A percentile compares a stretch with the other conserved stretches of the same genome.
Evolutionary conservation across 2,113 vertebrate species (phyloP).

Genomic region (Ptilonorhynchus violaceus): DNA sequence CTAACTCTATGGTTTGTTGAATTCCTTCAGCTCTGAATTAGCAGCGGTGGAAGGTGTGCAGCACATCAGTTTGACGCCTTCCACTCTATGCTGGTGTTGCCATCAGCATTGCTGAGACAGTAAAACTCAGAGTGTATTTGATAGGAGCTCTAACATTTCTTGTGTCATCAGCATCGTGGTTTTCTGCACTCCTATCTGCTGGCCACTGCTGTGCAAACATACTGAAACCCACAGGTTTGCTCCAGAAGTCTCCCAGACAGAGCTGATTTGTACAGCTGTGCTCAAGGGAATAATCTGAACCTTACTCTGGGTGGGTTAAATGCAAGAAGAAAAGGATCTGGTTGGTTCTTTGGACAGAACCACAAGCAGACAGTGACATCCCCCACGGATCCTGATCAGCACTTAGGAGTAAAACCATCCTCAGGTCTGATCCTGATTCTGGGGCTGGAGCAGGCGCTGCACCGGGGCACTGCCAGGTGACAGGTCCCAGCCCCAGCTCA

Average conservation of each 20-base stretch:
- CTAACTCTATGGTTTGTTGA: neutral
- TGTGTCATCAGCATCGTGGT: neutral
- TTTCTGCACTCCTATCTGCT: neutral
- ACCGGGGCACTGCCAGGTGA: neutral
- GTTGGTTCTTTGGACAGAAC: neutral
- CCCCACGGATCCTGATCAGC: neutral
- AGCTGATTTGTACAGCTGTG: slow-evolving; percentile 16
- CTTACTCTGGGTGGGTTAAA: neutral
- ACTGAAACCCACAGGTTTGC: neutral
- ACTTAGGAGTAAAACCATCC: neutral
- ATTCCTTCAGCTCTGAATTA: neutral
- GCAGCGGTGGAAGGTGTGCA: neutral
- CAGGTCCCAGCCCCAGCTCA: neutral
- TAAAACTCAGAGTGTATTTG: neutral
- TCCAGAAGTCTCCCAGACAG: neutral
- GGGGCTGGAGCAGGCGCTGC: neutral
- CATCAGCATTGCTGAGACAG: neutral
- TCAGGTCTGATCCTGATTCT: neutral
- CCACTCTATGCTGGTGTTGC: neutral
- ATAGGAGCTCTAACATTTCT: neutral
- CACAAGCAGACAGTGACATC: neutral
- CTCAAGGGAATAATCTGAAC: neutral
- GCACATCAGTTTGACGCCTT: fast-evolving
- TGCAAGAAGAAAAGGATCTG: neutral
- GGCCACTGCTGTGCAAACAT: neutral